Evolutionary conservation across 2,113 vertebrate species (phyloP).

Genomic region (Choloepus hoffmanni): DNA sequence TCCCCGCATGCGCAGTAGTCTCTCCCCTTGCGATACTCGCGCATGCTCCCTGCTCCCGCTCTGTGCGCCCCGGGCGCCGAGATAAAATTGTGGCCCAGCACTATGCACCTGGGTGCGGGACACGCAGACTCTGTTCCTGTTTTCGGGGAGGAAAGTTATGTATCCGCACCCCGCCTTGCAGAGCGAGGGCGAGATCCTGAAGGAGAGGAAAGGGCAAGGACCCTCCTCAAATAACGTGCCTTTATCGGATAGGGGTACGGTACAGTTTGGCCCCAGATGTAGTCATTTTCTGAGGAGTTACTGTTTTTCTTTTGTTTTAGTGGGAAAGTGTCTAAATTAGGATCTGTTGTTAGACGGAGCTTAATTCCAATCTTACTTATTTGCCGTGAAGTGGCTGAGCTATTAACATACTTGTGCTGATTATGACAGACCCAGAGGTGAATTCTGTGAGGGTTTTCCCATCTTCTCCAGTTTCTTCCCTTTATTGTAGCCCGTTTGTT

Average conservation of each 20-base stretch:
- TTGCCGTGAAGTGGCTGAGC: background rate
- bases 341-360: background rate
- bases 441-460: background rate
- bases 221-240: too few species aligned
- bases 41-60: rapidly evolving
- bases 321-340: background rate
- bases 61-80: rapidly evolving
- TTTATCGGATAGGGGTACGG: too few species aligned
- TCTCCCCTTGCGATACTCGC: rapidly evolving
- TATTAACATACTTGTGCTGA: background rate
- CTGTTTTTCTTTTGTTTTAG: background rate
- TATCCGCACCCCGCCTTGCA: background rate
- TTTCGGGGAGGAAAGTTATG: too few species aligned
- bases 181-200: background rate
- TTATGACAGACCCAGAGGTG: background rate
- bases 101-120: rapidly evolving
- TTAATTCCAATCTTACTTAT: background rate
- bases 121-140: too few species aligned
- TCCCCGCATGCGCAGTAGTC: background rate
- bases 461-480: background rate
- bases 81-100: rapidly evolving
- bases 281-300: background rate
- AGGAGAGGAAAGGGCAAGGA: background rate
- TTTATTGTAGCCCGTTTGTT: background rate
- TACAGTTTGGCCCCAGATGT: background rate